Conservation (phyloP, 2,113 vertebrate genomes). For the Thryonomys swinderianus region DNA sequence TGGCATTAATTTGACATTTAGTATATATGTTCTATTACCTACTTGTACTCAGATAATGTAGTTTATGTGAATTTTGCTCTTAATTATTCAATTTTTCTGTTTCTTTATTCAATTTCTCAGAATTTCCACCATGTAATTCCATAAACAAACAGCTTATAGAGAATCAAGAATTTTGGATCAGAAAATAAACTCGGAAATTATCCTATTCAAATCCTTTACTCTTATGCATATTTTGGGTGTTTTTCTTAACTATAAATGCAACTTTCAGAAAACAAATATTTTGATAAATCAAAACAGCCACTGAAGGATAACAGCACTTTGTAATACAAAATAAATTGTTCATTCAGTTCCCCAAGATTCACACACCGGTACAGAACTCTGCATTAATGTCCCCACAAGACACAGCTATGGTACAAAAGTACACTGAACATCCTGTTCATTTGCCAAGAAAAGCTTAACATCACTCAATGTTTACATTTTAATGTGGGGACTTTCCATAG, state of each 20-base stretch:
- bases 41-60: neutral
- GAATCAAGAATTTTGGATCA: slow-evolving; percentile 21
- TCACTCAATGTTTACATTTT: neutral
- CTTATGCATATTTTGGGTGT: neutral
- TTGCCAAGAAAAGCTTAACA: neutral
- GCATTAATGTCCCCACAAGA: neutral
- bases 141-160: neutral
- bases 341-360: neutral
- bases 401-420: no score
- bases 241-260: neutral
- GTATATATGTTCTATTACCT: neutral
- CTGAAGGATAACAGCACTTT: neutral
- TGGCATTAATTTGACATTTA: neutral
- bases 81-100: neutral
- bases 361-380: neutral
- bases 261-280: slow-evolving; percentile 31
- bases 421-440: neutral
- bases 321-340: neutral
- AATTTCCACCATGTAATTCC: neutral
- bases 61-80: neutral
- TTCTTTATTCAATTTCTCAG: slow-evolving; percentile 38
- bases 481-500: neutral
- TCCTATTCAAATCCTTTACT: neutral
- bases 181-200: neutral
- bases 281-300: neutral